Evolutionary conservation across 2,797 vertebrate species (phyloP).

Genomic region (Etheostoma nigrum): DNA sequence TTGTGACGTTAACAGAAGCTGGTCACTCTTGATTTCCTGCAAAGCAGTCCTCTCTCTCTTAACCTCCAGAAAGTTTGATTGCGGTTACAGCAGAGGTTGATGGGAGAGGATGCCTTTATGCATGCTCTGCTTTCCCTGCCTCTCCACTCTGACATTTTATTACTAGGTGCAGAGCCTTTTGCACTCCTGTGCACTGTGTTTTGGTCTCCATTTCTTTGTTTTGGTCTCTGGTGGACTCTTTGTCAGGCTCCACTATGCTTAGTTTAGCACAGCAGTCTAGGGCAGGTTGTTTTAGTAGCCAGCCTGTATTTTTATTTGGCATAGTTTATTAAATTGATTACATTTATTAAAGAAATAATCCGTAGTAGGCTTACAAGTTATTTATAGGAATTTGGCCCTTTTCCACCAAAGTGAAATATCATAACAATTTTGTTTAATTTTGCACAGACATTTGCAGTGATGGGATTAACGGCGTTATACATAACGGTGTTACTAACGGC

Average conservation of each 20-base stretch:
- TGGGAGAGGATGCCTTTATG: constrained; percentile 12
- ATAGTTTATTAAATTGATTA: neutral
- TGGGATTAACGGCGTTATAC: too few species aligned
- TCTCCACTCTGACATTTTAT: constrained; percentile 29
- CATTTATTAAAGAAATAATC: neutral
- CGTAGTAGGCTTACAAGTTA: neutral
- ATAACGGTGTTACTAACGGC: too few species aligned
- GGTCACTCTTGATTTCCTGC: constrained; percentile 35
- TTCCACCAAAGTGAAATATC: neutral
- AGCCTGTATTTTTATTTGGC: neutral
- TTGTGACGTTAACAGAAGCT: constrained; percentile 33
- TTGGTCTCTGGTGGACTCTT: neutral
- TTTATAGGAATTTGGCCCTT: neutral
- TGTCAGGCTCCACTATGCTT: too few species aligned
- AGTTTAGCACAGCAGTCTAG: too few species aligned
- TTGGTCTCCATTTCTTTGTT: neutral
- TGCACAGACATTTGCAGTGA: too few species aligned
- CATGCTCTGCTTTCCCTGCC: constrained; percentile 25
- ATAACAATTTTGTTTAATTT: neutral
- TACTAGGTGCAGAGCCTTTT: constrained; percentile 5
- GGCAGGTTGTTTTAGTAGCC: too few species aligned
- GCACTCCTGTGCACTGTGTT: neutral
- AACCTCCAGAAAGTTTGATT: constrained; percentile 38
- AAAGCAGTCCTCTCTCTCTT: constrained; percentile 14
- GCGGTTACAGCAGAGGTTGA: constrained; percentile 42